These are phyloP conservation scores for Cerastis leucographa DNA, from an alignment of 2,888 invertebrate genomes.

Conservation along the genomic window DNA sequence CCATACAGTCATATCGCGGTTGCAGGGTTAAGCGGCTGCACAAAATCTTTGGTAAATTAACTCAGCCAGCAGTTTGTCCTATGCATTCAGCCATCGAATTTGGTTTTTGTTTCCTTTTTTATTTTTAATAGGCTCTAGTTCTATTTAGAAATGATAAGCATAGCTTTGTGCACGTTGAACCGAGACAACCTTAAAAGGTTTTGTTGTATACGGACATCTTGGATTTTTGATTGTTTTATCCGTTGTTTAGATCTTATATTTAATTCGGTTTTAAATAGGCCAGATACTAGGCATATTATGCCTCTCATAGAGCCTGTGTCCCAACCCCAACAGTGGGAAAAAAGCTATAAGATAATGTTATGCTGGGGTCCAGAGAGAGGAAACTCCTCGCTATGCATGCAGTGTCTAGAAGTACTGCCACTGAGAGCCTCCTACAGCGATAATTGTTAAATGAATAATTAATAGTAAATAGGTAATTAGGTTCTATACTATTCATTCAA, in stretches of 20 bases:
- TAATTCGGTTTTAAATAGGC: neutral
- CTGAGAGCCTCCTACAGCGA: no score
- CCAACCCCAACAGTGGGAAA: neutral
- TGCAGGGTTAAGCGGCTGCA: slow-evolving; percentile 29
- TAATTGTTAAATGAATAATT: neutral
- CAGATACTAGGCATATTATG: neutral
- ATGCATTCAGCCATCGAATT: neutral
- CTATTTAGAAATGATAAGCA: neutral
- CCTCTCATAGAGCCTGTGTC: neutral
- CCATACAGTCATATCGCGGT: neutral
- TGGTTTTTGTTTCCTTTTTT: neutral
- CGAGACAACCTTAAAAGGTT: neutral
- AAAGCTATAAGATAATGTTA: neutral
- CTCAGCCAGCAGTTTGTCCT: neutral
- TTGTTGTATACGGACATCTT: neutral
- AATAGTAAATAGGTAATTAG: neutral
- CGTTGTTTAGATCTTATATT: no score
- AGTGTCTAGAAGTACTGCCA: no score
- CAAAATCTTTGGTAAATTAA: neutral
- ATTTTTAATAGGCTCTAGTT: neutral
- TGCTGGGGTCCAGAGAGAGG: neutral
- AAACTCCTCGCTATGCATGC: no score
- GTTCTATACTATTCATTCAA: neutral
- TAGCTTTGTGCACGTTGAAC: neutral
- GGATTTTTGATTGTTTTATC: neutral